These are phyloP conservation scores for Harpagifer antarcticus DNA, from an alignment of 2,797 vertebrate genomes.

Conservation along the genomic window DNA sequence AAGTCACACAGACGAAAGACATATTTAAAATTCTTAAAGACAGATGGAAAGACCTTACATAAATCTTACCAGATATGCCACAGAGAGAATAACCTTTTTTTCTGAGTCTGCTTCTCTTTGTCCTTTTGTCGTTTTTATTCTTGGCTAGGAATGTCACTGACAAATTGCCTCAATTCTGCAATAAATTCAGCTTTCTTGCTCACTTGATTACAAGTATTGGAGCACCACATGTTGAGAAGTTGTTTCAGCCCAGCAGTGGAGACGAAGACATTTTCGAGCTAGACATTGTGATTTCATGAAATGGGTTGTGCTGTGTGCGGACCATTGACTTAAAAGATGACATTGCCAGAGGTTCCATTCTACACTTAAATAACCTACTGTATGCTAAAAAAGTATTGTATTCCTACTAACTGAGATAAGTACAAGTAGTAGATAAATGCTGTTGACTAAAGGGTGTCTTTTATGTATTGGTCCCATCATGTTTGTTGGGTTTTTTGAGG, in stretches of 20 bases:
- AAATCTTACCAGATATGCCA: constrained; percentile 39
- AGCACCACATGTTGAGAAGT: constrained; percentile 33
- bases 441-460: constrained; percentile 19
- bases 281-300: constrained; percentile 56
- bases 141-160: constrained; percentile 25
- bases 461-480: not conserved
- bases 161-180: constrained; percentile 24
- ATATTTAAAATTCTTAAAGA: constrained; percentile 31
- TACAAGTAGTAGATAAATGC: constrained; percentile 10
- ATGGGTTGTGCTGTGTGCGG: constrained; percentile 49
- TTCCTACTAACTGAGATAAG: not conserved
- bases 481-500: constrained; percentile 15
- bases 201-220: constrained; percentile 25
- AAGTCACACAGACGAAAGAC: constrained; percentile 10
- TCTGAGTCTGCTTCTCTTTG: constrained; percentile 8
- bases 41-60: constrained; percentile 9
- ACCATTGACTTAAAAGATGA: constrained; percentile 55
- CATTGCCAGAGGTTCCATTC: constrained; percentile 31
- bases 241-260: constrained; percentile 24
- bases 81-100: constrained; percentile 9
- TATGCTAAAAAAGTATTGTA: constrained; percentile 9
- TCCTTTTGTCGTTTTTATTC: constrained; percentile 26
- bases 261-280: constrained; percentile 45
- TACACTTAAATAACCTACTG: constrained; percentile 13
- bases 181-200: constrained; percentile 17